Percentiles rank a stretch among this genome's conserved stretches.
Conservation (phyloP, 2,113 vertebrate genomes). For the human (Homo sapiens) region GRCh38 chr1:52322001-52322500, state of each 20-base stretch:
- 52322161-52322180: background rate
- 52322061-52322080: background rate
- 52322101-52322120: background rate
- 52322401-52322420: no score
- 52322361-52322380: background rate
- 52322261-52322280: background rate
- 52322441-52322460: no score
- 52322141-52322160: background rate
- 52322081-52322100: background rate
- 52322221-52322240: background rate
- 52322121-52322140: background rate
- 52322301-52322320: background rate
- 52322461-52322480: no score
- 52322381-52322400: no score
- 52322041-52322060: background rate
- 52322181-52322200: background rate
- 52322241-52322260: background rate
- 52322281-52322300: background rate
- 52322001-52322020: background rate
- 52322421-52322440: no score
- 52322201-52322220: background rate
- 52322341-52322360: background rate
- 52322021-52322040: background rate
- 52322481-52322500: no score
- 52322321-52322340: background rate